A percentile compares a stretch with the other conserved stretches of the same genome.
These are phyloP conservation scores for Itoplectis maculator DNA, from an alignment of 2,888 invertebrate genomes.

Conservation along the genomic window DNA sequence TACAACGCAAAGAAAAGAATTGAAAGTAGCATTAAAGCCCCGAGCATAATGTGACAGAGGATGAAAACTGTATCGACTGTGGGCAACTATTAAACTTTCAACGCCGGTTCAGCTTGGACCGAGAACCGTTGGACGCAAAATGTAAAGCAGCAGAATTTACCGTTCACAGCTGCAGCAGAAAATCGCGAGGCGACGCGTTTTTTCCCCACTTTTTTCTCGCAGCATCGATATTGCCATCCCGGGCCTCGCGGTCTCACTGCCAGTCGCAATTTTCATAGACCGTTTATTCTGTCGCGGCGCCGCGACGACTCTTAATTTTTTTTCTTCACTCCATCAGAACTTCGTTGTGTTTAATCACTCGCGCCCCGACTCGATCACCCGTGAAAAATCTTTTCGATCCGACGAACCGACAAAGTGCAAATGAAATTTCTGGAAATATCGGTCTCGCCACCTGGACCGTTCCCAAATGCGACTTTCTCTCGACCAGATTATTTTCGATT, in stretches of 20 bases:
- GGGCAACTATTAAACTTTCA: constrained; percentile 36
- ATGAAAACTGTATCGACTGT: constrained; percentile 34
- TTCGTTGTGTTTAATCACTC: constrained; percentile 16
- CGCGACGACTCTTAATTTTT: neutral
- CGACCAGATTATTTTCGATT: too few species aligned
- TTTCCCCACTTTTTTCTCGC: neutral
- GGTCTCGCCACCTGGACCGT: neutral
- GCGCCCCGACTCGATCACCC: constrained; percentile 38
- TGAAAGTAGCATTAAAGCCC: constrained; percentile 28
- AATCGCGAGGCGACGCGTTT: constrained; percentile 18
- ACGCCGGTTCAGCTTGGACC: constrained; percentile 17
- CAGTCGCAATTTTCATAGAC: constrained; percentile 12
- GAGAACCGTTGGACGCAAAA: constrained; percentile 21
- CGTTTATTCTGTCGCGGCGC: neutral
- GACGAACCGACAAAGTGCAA: constrained; percentile 9
- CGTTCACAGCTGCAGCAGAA: neutral
- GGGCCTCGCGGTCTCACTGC: neutral
- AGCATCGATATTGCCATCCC: neutral
- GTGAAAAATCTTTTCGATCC: constrained; percentile 46
- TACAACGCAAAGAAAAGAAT: constrained; percentile 25
- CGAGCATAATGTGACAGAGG: neutral
- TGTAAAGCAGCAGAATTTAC: constrained; percentile 28
- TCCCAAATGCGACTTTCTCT: constrained; percentile 33
- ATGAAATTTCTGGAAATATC: constrained; percentile 24
- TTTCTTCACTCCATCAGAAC: neutral